Base-by-base conservation (phyloP, 2,797 vertebrate species). In the Crocodylus rhombifer region DNA sequence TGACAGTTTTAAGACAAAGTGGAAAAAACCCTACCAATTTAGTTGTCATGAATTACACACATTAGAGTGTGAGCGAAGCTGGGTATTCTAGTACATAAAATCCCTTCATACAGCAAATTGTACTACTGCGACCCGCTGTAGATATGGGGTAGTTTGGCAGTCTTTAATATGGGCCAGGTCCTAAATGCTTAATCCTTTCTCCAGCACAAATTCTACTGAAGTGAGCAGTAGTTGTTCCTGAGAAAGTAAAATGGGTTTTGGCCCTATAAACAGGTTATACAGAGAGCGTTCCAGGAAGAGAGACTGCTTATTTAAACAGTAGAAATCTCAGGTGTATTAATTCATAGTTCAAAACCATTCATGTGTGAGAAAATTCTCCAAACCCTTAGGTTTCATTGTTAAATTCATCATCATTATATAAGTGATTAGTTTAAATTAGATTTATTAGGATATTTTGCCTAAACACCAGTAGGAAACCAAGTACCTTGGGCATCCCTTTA, bases 401-500 rank as follows among this genome's bases (percentile, higher is more conserved):
- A 69, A 11, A 17, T 82, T 92, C 83, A 13, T 69, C n/a, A 65
- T 28, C 42, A 60, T 51, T 28, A 90, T 87, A 77, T 65, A 78
- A 81, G 56, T 65, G 14, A 89, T 57, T 2, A 18, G 62, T 58
- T 90, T 82, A 51, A 80, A 85, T 87, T 15, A 81, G 55, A 86
- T 33, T 60, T 58, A 90, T 0, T 74, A 0, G 12, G 51, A 85
- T 78, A 87, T 74, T 90, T 84, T 57, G 87, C 67, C 69, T 60
- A 13, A 84, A 58, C 14, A 60, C 36, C 30, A 77, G 60, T 15
- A 78, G 36, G 30, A 89, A 12, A 80, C 9, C 0, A 0, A 16
- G 23, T 90, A 71, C 23, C 82, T 86, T 79, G 79, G 42, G n/a
- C 79, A 92, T 80, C 17, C 80, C 73, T 63, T 92, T 84, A 86